Evolutionary conservation across 1,140 invertebrate species (phyloP).

Genomic region (Phymorhynchus buccinoides): DNA sequence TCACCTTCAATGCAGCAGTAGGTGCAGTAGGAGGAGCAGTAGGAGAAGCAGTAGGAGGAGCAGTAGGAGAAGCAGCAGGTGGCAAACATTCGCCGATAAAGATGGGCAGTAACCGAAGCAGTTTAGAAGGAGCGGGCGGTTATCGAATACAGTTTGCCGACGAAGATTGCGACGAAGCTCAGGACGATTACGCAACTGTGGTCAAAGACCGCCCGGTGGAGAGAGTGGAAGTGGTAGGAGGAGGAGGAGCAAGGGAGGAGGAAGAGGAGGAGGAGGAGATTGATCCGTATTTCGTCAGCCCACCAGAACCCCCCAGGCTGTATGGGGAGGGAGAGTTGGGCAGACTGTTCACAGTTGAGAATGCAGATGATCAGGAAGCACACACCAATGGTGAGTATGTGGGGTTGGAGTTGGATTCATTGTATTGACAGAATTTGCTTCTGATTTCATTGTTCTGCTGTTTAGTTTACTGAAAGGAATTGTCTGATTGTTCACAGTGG

Average conservation of each 20-base stretch:
- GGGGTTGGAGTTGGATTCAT: too few relatives aligned
- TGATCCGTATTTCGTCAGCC: slow-evolving; percentile 22
- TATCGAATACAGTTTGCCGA: slow-evolving; percentile 6
- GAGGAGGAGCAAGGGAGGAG: neutral
- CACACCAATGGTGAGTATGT: neutral
- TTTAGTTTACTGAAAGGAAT: too few relatives aligned
- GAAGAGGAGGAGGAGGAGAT: slow-evolving; percentile 23
- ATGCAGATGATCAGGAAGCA: neutral
- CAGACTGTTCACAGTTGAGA: neutral
- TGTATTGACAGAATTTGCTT: too few relatives aligned
- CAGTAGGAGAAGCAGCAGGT: neutral
- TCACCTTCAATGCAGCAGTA: neutral
- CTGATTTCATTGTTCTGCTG: too few relatives aligned
- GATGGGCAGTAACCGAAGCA: neutral
- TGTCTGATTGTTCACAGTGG: too few relatives aligned
- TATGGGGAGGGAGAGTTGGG: slow-evolving; percentile 37
- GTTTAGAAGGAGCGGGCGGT: neutral
- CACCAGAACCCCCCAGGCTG: slow-evolving; percentile 47
- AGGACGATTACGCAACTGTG: slow-evolving; percentile 51
- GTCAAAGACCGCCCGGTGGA: slow-evolving; percentile 28
- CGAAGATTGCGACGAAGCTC: neutral
- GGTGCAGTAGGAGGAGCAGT: too few relatives aligned
- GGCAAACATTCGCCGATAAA: neutral
- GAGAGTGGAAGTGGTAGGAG: too few relatives aligned
- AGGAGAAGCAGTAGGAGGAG: neutral